Conservation (phyloP, 2,113 vertebrate genomes). For the Gymnobelideus leadbeateri region DNA sequence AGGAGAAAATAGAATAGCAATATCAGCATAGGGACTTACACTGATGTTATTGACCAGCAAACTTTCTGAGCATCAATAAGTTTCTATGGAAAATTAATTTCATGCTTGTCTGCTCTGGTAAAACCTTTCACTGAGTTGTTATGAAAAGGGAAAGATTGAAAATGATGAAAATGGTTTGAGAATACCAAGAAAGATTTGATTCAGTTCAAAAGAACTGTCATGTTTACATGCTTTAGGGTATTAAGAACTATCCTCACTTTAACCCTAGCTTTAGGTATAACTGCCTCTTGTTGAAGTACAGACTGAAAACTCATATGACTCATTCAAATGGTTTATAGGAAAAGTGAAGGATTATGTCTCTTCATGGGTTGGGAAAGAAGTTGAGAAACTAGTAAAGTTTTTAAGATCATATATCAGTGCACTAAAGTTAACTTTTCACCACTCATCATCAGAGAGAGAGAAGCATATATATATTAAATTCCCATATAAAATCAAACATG, state of each 20-base stretch:
- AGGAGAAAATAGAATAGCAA: slow-evolving; percentile 51
- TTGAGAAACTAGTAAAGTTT: background rate
- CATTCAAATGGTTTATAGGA: slow-evolving; percentile 24
- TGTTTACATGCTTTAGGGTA: slow-evolving; percentile 57
- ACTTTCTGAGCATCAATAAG: slow-evolving; percentile 68
- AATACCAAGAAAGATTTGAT: slow-evolving; percentile 77
- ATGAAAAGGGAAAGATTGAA: slow-evolving; percentile 78
- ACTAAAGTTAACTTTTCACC: background rate
- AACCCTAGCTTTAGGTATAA: background rate
- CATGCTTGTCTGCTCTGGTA: slow-evolving; percentile 81
- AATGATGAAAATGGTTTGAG: slow-evolving; percentile 53
- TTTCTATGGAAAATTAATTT: slow-evolving; percentile 80
- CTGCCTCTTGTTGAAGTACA: background rate
- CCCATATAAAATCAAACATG: too few species aligned
- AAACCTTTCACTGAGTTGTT: slow-evolving; percentile 78
- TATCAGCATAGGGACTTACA: slow-evolving; percentile 36
- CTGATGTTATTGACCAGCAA: slow-evolving; percentile 70
- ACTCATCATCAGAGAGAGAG: background rate
- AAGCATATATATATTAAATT: too few species aligned
- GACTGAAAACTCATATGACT: background rate
- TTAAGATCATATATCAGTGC: background rate
- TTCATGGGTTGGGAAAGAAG: background rate
- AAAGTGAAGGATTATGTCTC: background rate
- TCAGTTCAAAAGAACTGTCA: slow-evolving; percentile 70
- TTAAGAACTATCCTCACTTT: slow-evolving; percentile 2